Conservation (phyloP, 2,888 invertebrate species). For the Chironomus riparius region DNA sequence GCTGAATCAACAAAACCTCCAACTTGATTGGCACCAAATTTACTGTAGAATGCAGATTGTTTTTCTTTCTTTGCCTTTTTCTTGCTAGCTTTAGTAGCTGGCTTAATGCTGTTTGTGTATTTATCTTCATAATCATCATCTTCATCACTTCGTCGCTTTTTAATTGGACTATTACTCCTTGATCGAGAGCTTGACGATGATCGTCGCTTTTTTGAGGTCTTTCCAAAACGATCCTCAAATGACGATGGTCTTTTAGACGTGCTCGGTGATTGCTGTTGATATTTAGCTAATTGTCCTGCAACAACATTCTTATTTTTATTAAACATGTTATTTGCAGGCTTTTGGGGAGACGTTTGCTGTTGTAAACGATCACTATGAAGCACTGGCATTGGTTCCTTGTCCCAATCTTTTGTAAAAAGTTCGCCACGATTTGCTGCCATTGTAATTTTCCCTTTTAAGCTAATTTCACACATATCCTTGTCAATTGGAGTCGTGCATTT, state of each 20-base stretch:
- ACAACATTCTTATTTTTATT: slow-evolving; percentile 34
- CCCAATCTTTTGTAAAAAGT: slow-evolving; percentile 89
- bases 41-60: slow-evolving; percentile 53
- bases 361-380: slow-evolving; percentile 64
- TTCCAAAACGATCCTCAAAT: slow-evolving; percentile 51
- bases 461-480: slow-evolving; percentile 88
- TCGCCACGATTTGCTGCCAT: slow-evolving; percentile 81
- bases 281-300: slow-evolving; percentile 49
- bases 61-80: slow-evolving; percentile 46
- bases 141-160: slow-evolving; percentile 26
- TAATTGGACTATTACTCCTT: background rate
- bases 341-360: slow-evolving; percentile 30
- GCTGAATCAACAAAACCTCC: slow-evolving; percentile 55
- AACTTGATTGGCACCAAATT: slow-evolving; percentile 53
- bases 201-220: slow-evolving; percentile 37
- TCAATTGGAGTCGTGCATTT: slow-evolving; percentile 82
- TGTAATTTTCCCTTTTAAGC: slow-evolving; percentile 88
- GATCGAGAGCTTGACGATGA: slow-evolving; percentile 37
- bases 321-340: slow-evolving; percentile 29
- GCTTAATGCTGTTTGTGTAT: slow-evolving; percentile 30
- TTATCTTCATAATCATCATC: slow-evolving; percentile 18
- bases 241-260: slow-evolving; percentile 42
- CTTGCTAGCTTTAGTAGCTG: slow-evolving; percentile 30
- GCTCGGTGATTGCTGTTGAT: slow-evolving; percentile 33
- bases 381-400: slow-evolving; percentile 83